A percentile compares a stretch with the other conserved stretches of the same genome.
These are phyloP conservation scores for Elgaria multicarinata DNA, from an alignment of 2,113 vertebrate species.

Conservation along the genomic window DNA sequence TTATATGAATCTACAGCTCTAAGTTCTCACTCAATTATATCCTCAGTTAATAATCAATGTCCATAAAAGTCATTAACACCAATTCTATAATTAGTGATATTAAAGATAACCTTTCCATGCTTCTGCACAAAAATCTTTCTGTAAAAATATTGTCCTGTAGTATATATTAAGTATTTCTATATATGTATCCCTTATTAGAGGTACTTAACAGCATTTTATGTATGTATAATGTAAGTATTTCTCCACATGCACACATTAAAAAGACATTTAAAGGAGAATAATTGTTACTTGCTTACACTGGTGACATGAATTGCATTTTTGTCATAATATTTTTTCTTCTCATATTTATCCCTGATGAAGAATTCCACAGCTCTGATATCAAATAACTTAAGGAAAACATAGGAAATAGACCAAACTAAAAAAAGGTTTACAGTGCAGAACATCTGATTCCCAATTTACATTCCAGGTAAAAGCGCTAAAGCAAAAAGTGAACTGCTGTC, in stretches of 20 bases:
- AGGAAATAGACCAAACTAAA: conserved; percentile 25
- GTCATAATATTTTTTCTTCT: conserved; percentile 97
- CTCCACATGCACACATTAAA: conserved; percentile 9
- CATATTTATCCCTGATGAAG: conserved; percentile 99
- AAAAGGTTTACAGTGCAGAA: background rate
- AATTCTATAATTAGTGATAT: background rate
- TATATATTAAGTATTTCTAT: background rate
- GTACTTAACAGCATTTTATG: background rate
- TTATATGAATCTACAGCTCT: background rate
- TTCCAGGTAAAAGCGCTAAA: background rate
- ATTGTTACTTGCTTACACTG: conserved; percentile 84
- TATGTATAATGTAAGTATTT: conserved; percentile 8
- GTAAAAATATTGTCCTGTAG: background rate
- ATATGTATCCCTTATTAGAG: conserved; percentile 13
- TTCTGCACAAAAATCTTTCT: background rate
- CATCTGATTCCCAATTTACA: background rate
- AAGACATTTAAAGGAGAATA: conserved; percentile 2
- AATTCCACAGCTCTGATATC: conserved; percentile 95
- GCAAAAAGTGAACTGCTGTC: background rate
- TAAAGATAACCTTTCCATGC: background rate
- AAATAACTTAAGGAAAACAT: conserved; percentile 80
- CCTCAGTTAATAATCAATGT: background rate
- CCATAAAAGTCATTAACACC: background rate
- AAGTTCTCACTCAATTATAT: background rate
- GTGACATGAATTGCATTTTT: conserved; percentile 84